These are phyloP conservation scores for Tipula lateralis DNA, from an alignment of 2,888 invertebrate genomes.

Conservation along the genomic window DNA sequence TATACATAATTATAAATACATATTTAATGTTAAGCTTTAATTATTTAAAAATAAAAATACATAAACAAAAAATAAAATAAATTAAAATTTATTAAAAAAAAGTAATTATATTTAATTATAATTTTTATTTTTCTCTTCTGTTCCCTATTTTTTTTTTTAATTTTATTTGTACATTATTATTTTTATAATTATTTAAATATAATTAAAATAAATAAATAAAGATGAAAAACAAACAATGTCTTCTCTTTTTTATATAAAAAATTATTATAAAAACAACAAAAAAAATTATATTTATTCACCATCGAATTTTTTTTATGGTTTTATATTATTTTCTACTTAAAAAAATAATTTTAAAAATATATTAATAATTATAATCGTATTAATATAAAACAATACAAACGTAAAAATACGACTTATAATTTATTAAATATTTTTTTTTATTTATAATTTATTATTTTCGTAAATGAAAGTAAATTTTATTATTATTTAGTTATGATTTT, in stretches of 20 bases:
- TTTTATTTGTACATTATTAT: conserved; percentile 24
- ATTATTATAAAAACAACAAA: neutral
- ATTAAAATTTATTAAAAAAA: neutral
- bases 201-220: conserved; percentile 20
- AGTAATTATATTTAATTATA: conserved; percentile 20
- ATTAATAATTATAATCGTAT: neutral
- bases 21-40: conserved; percentile 11
- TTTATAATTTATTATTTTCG: conserved; percentile 14
- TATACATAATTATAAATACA: neutral
- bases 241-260: conserved; percentile 7
- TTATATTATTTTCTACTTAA: conserved; percentile 13
- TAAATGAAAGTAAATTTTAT: neutral
- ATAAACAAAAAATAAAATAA: neutral
- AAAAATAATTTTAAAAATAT: neutral
- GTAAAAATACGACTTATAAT: neutral
- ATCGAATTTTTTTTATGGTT: conserved; percentile 6
- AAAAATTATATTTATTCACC: neutral
- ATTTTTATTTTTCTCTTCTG: neutral
- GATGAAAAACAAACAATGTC: neutral
- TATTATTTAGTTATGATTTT: neutral
- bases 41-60: neutral
- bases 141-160: neutral
- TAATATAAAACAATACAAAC: neutral
- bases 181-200: conserved; percentile 24
- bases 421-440: neutral